phyloP scores from a whole-genome alignment of 2,888 invertebrate species.

The Calameuta idolon region DNA sequence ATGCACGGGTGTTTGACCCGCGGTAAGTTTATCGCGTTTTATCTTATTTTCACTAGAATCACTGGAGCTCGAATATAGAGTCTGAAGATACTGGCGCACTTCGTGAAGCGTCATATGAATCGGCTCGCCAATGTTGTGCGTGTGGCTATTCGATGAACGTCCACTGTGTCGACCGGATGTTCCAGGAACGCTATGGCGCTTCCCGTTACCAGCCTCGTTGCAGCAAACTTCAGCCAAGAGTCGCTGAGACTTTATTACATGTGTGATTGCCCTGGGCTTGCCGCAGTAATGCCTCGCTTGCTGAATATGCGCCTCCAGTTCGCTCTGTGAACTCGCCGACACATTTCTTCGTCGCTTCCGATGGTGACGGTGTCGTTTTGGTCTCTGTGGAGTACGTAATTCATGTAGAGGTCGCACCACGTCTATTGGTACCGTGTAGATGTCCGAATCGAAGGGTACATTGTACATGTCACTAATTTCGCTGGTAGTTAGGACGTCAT shows the following conservation, averaged over 20 bases:
- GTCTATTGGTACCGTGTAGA: constrained; percentile 88
- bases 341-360: constrained; percentile 68
- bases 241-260: constrained; percentile 63
- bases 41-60: constrained; percentile 73
- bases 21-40: constrained; percentile 59
- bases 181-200: constrained; percentile 79
- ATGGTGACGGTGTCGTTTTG: constrained; percentile 66
- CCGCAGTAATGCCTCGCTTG: constrained; percentile 63
- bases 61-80: constrained; percentile 82
- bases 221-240: constrained; percentile 61
- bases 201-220: constrained; percentile 65
- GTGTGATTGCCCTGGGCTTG: constrained; percentile 61
- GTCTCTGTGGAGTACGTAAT: constrained; percentile 66
- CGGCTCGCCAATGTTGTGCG: constrained; percentile 77
- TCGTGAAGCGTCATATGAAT: constrained; percentile 88
- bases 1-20: constrained; percentile 51
- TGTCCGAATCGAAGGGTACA: constrained; percentile 89
- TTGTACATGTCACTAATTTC: constrained; percentile 86
- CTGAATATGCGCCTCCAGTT: constrained; percentile 62
- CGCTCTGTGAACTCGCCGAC: constrained; percentile 68
- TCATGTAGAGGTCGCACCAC: constrained; percentile 75
- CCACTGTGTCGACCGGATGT: constrained; percentile 68
- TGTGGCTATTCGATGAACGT: constrained; percentile 67
- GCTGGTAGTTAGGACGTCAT: constrained; percentile 82
- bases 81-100: constrained; percentile 85